Evolutionary conservation across 2,888 invertebrate genomes (phyloP).

Genomic region (Lasioglossum zephyrum): DNA sequence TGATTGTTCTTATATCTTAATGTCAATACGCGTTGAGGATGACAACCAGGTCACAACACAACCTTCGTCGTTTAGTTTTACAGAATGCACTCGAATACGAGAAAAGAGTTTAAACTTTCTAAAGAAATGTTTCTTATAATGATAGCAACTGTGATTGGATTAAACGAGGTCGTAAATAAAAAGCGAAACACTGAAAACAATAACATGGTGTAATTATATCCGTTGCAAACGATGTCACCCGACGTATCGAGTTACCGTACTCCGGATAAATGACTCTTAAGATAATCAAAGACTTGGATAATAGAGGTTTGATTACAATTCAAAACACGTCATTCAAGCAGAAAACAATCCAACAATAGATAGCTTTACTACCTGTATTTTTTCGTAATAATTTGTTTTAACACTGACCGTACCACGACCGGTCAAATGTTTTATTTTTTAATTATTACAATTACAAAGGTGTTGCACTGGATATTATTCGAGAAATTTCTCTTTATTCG

Average conservation of each 20-base stretch:
- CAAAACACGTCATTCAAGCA: constrained; percentile 6
- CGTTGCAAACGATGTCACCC: constrained; percentile 30
- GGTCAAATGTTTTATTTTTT: no score
- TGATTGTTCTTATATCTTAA: not conserved
- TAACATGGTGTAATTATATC: constrained; percentile 25
- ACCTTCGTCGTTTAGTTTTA: not conserved
- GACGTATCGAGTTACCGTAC: constrained; percentile 19
- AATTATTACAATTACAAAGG: no score
- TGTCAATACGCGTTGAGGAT: not conserved
- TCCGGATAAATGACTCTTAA: constrained; percentile 23
- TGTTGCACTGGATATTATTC: no score
- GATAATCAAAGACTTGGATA: constrained; percentile 16
- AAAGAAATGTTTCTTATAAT: not conserved
- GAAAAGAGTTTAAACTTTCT: not conserved
- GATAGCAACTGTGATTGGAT: not conserved
- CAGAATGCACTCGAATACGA: not conserved
- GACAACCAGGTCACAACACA: not conserved
- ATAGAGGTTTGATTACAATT: constrained; percentile 19
- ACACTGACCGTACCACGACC: no score
- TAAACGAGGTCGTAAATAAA: not conserved
- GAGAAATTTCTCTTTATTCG: no score
- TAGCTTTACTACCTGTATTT: not conserved
- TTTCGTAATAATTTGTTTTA: not conserved
- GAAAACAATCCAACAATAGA: not conserved
- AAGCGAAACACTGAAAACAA: not conserved